Evolutionary conservation across 2,888 invertebrate species (phyloP).

Genomic region (Drosophila falleni): DNA sequence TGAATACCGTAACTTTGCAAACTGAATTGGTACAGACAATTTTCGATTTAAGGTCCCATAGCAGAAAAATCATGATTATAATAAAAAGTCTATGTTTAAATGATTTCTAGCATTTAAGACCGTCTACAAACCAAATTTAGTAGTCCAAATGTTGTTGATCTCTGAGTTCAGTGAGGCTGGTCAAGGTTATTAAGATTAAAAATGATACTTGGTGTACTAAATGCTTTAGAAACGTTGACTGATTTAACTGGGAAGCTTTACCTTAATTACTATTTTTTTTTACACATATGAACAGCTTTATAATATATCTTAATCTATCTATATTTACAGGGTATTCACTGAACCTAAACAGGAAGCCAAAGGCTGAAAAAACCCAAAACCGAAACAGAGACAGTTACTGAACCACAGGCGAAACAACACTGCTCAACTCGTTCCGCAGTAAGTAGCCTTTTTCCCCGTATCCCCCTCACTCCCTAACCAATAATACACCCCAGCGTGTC

Average conservation of each 20-base stretch:
- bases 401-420: conserved; percentile 35
- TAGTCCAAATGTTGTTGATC: not conserved
- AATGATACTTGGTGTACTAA: not conserved
- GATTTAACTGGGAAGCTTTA: not conserved
- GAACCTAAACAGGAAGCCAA: not conserved
- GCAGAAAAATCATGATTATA: no score
- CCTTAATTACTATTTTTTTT: not conserved
- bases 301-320: not conserved
- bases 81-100: no score
- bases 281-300: no score
- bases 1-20: no score
- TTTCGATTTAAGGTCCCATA: no score
- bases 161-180: not conserved
- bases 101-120: not conserved
- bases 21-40: no score
- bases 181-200: not conserved
- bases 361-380: not conserved
- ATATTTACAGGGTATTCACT: conserved; percentile 32
- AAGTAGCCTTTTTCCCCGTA: conserved; percentile 9
- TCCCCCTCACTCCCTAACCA: not conserved
- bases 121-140: not conserved
- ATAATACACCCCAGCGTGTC: conserved; percentile 36
- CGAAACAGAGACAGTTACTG: conserved; percentile 19
- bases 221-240: not conserved
- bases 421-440: conserved; percentile 36